These are phyloP conservation scores for Philereme transversata DNA, from an alignment of 2,888 invertebrate species.

Conservation along the genomic window DNA sequence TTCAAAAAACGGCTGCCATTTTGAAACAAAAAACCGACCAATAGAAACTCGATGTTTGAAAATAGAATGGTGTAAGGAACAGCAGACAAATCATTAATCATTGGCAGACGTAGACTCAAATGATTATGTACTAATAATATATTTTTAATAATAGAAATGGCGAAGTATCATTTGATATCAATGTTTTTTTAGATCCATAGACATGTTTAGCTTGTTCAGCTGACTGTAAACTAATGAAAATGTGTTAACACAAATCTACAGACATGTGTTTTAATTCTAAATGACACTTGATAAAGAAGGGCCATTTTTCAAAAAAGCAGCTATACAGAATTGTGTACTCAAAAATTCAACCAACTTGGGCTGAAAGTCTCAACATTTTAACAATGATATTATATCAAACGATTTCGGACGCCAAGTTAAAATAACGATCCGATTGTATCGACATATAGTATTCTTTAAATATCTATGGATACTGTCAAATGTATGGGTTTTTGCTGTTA, in stretches of 20 bases:
- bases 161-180: slow-evolving; percentile 19
- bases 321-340: too few relatives aligned
- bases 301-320: slow-evolving; percentile 19
- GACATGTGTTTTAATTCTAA: slow-evolving; percentile 45
- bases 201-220: slow-evolving; percentile 37
- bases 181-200: slow-evolving; percentile 29
- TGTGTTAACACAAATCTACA: slow-evolving; percentile 25
- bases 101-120: slow-evolving; percentile 52
- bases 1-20: slow-evolving; percentile 76
- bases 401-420: too few relatives aligned
- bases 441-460: too few relatives aligned
- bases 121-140: slow-evolving; percentile 43
- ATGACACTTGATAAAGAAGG: slow-evolving; percentile 43
- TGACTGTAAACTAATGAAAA: slow-evolving; percentile 41
- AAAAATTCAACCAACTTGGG: too few relatives aligned
- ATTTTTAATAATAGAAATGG: slow-evolving; percentile 28
- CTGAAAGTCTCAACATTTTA: too few relatives aligned
- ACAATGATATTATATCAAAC: too few relatives aligned
- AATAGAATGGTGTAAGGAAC: slow-evolving; percentile 68
- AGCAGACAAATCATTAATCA: slow-evolving; percentile 76
- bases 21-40: slow-evolving; percentile 70
- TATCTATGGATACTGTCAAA: too few relatives aligned
- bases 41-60: slow-evolving; percentile 63
- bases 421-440: too few relatives aligned
- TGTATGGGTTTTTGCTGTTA: too few relatives aligned